These are phyloP conservation scores for Nothura maculosa DNA, from an alignment of 2,797 vertebrate species.

Conservation along the genomic window DNA sequence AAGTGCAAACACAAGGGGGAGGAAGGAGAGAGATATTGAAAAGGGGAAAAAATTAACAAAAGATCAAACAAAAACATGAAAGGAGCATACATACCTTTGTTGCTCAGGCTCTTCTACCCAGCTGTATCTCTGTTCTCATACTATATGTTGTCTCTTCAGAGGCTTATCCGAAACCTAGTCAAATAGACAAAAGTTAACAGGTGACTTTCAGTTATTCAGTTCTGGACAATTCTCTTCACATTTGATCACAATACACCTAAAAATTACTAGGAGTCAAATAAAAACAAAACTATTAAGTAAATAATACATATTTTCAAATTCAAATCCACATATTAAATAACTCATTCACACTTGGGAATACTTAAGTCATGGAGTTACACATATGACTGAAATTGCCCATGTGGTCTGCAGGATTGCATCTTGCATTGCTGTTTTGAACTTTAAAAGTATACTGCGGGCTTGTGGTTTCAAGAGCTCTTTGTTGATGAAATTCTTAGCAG, in stretches of 20 bases:
- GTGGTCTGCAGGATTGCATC: background rate
- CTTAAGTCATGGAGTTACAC: background rate
- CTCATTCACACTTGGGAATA: background rate
- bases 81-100: conserved; percentile 14
- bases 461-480: background rate
- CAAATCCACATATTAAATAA: background rate
- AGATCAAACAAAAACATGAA: conserved; percentile 50
- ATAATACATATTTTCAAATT: background rate
- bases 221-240: background rate
- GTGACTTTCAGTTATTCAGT: background rate
- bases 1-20: conserved; percentile 59
- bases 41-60: conserved; percentile 15
- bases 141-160: background rate
- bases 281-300: background rate
- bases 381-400: background rate
- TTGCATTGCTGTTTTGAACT: conserved; percentile 6
- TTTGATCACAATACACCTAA: background rate
- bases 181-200: background rate
- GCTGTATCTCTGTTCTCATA: background rate
- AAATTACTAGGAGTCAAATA: background rate
- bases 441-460: background rate
- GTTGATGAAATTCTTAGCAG: conserved; percentile 6
- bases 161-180: background rate
- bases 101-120: background rate
- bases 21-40: conserved; percentile 18